These are phyloP conservation scores for Melanargia galathea DNA, from an alignment of 2,888 invertebrate genomes.

Conservation along the genomic window DNA sequence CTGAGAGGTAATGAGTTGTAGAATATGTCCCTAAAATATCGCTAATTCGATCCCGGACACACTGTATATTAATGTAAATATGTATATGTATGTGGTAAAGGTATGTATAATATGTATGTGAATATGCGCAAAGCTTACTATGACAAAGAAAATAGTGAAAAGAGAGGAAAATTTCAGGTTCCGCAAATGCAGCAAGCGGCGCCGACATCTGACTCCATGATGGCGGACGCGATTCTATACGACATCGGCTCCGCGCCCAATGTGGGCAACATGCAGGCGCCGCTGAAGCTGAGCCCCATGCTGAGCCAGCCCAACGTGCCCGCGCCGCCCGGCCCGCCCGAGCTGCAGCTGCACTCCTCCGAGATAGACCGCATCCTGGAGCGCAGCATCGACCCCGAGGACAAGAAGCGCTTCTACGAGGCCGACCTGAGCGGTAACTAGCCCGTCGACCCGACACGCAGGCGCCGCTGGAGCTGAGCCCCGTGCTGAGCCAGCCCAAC, in stretches of 20 bases:
- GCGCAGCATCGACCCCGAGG: slow-evolving; percentile 45
- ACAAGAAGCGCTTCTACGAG: slow-evolving; percentile 44
- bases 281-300: slow-evolving; percentile 40
- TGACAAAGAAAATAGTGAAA: too few species aligned
- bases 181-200: slow-evolving; percentile 23
- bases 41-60: too few species aligned
- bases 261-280: neutral
- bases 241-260: slow-evolving; percentile 32
- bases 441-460: too few species aligned
- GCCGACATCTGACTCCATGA: slow-evolving; percentile 32
- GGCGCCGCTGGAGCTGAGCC: too few species aligned
- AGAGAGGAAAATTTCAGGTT: too few species aligned
- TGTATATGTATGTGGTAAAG: too few species aligned
- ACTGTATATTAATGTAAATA: too few species aligned
- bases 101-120: too few species aligned
- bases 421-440: slow-evolving; percentile 46
- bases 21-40: too few species aligned
- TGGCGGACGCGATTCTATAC: slow-evolving; percentile 49
- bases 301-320: slow-evolving; percentile 47
- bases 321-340: slow-evolving; percentile 51
- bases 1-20: too few species aligned
- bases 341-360: slow-evolving; percentile 57
- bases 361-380: slow-evolving; percentile 57
- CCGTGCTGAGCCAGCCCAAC: too few species aligned
- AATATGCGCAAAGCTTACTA: too few species aligned